A percentile compares a stretch with the other conserved stretches of the same genome.
phyloP scores from a whole-genome alignment of 2,113 vertebrate species.

The Hemibagrus wyckioides region DNA sequence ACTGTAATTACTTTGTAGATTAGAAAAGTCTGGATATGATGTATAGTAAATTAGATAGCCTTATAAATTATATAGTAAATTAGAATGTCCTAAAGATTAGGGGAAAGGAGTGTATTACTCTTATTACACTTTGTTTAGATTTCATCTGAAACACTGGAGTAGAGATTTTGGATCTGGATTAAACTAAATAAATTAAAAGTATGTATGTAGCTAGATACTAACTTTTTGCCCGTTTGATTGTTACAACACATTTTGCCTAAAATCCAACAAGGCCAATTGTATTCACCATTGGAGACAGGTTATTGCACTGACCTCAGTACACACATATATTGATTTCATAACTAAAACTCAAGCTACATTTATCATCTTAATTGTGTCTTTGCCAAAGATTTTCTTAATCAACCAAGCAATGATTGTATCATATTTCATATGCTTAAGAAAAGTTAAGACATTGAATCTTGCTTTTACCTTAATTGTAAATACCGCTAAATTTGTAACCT shows the following conservation, averaged over 20 bases:
- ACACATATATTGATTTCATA: slow-evolving; percentile 35
- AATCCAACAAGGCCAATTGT: not conserved
- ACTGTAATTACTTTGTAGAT: not conserved
- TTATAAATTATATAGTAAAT: too few species aligned
- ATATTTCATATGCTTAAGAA: not conserved
- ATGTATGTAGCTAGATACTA: not conserved
- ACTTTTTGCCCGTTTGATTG: not conserved
- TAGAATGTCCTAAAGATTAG: not conserved
- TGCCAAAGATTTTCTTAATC: not conserved
- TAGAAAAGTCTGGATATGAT: not conserved
- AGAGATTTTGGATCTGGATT: not conserved
- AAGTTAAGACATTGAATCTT: not conserved
- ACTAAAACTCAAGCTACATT: not conserved
- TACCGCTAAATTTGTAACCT: not conserved
- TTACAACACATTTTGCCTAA: not conserved
- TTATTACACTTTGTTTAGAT: not conserved
- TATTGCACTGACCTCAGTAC: slow-evolving; percentile 13
- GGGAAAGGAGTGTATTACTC: not conserved
- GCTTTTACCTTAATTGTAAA: not conserved
- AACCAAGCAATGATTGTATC: not conserved
- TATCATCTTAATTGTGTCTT: not conserved
- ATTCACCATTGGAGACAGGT: not conserved
- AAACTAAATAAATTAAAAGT: not conserved
- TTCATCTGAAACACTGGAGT: not conserved
- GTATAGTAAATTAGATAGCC: not conserved